phyloP scores from a whole-genome alignment of 2,797 vertebrate species.

The Gallinago nigripennis region DNA sequence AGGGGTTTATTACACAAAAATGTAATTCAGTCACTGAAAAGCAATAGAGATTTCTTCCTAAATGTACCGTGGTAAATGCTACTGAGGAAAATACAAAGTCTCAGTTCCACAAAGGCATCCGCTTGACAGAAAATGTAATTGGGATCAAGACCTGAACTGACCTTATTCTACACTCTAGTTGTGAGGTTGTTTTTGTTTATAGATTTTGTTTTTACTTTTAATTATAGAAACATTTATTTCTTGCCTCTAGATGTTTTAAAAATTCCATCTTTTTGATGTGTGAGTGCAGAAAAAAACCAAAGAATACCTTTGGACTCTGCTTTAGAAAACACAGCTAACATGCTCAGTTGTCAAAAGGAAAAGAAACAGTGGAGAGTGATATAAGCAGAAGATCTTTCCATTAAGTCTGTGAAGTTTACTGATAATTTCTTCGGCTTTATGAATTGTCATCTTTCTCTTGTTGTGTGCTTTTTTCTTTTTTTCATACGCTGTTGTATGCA shows the following conservation, averaged over 20 bases:
- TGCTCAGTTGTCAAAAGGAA: neutral
- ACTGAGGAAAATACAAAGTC: neutral
- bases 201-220: neutral
- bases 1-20: slow-evolving; percentile 19
- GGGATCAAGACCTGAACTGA: slow-evolving; percentile 30
- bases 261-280: neutral
- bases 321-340: neutral
- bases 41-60: slow-evolving; percentile 25
- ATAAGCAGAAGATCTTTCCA: neutral
- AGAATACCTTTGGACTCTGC: neutral
- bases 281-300: neutral
- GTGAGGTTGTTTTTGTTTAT: neutral
- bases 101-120: neutral
- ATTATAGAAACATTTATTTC: slow-evolving; percentile 7
- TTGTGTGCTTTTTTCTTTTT: neutral
- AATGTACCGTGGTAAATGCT: neutral
- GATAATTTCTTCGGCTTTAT: neutral
- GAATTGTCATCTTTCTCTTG: neutral
- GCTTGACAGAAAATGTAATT: slow-evolving; percentile 47
- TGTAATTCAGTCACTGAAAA: slow-evolving; percentile 18
- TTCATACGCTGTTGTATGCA: neutral
- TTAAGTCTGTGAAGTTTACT: neutral
- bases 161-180: neutral
- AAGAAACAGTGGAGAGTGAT: neutral
- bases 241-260: neutral